These are phyloP conservation scores for Ochropacha duplaris DNA, from an alignment of 2,888 invertebrate genomes.

Conservation along the genomic window DNA sequence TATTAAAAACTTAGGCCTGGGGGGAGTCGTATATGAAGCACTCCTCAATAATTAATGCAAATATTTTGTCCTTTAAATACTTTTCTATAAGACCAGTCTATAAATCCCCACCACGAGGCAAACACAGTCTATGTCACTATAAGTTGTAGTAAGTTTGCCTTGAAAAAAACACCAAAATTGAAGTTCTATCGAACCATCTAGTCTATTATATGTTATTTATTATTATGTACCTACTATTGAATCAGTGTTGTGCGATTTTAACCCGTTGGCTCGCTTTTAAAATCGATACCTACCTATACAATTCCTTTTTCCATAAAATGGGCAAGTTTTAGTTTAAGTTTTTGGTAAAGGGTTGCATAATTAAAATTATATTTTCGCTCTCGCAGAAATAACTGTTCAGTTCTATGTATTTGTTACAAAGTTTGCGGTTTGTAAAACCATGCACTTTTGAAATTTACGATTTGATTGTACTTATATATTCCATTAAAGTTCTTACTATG, in stretches of 20 bases:
- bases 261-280: too few species aligned
- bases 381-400: neutral
- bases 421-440: constrained; percentile 26
- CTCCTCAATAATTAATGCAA: constrained; percentile 21
- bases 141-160: neutral
- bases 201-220: constrained; percentile 26
- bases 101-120: neutral
- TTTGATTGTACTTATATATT: constrained; percentile 9
- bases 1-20: constrained; percentile 13
- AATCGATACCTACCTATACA: neutral
- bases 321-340: constrained; percentile 25
- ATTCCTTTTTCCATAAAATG: constrained; percentile 27
- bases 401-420: neutral
- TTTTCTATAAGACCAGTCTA: constrained; percentile 2
- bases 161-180: neutral
- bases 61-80: constrained; percentile 14
- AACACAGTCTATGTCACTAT: neutral
- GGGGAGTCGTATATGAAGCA: constrained; percentile 34
- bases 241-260: constrained; percentile 15
- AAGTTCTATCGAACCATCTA: constrained; percentile 32
- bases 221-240: constrained; percentile 22
- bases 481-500: neutral
- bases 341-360: constrained; percentile 13
- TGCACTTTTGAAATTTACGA: constrained; percentile 8
- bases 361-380: neutral